Base-by-base conservation (phyloP, 2,888 invertebrate species). In the Marronus borbonicus region DNA sequence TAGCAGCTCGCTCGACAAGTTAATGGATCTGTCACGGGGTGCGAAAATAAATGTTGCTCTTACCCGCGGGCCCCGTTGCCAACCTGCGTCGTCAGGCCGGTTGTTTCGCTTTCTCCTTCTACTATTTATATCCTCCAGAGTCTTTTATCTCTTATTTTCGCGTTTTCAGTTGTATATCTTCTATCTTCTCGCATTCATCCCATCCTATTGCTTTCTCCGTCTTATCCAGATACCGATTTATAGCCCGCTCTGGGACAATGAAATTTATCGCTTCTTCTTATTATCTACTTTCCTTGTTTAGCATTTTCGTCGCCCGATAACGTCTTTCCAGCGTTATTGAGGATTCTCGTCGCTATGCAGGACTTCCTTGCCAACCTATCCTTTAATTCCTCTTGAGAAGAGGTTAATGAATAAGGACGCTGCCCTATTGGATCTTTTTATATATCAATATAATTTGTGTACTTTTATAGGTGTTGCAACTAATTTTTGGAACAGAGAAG, bases 1-100 rank as follows among this genome's bases (percentile, higher is more conserved):
- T 50, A 24, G 39, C 49, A 36, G n/a, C 20, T 24, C 60, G 39
- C 60, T 24, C 60, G 72, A 74, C 72, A 74, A 74, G 44, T 74
- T 74, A 74, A 74, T 74, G 60, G 72, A 74, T 74, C 72, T 74
- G 72, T 74, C 72, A 74, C 44, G 49, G 24, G 44, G 39, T 44
- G 72, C 44, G 44, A 60, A n/a, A 74, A 74, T 74, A 74, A 74
- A 74, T 74, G 60, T 74, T 74, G 60, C 60, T 24, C 72, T 60
- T 58, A 55, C 31, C 55, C 14, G 55, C 52, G 17, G n/a, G n/a
- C 52, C 31, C 5, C 31, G 31, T 36, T 36, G 31, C 31, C 31
- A 36, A 36, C 31, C 31, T 36, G 31, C 31, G 31, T 36, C 31
- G 31, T 36, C 31, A 36, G 31, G 31, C 31, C 7, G 5, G n/a